Percentiles rank a stretch among this genome's conserved stretches.
phyloP scores from a whole-genome alignment of 2,797 vertebrate species.

The Lithobates sylvaticus region DNA sequence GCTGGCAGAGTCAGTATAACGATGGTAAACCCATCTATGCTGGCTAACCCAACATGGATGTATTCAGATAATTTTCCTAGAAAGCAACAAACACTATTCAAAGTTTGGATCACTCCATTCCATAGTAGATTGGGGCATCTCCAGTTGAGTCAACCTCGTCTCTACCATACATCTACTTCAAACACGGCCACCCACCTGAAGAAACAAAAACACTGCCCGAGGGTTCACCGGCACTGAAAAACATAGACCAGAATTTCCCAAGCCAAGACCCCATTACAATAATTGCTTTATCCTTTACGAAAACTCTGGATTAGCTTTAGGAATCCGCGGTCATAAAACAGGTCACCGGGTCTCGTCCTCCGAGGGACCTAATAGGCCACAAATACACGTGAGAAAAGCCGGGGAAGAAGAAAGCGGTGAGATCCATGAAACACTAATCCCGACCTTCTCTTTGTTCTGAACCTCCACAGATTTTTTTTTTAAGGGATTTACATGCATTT shows the following conservation, averaged over 20 bases:
- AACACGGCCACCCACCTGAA: too few relatives aligned
- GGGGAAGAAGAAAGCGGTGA: neutral
- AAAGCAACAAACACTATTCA: too few relatives aligned
- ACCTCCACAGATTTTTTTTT: neutral
- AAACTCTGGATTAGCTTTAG: neutral
- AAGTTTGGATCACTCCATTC: too few relatives aligned
- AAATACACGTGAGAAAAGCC: neutral
- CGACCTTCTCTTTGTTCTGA: constrained; percentile 30
- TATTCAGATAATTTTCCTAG: too few relatives aligned
- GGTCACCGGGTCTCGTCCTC: neutral
- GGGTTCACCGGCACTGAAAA: too few relatives aligned
- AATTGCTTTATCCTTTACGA: neutral
- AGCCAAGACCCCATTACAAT: neutral
- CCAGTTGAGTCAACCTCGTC: too few relatives aligned
- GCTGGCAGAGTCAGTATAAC: too few relatives aligned
- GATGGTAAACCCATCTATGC: too few relatives aligned
- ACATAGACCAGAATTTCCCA: neutral
- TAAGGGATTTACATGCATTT: neutral
- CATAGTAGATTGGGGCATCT: too few relatives aligned
- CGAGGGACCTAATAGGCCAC: neutral
- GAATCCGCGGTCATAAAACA: neutral
- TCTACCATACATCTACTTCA: too few relatives aligned
- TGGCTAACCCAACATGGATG: too few relatives aligned
- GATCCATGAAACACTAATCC: neutral
- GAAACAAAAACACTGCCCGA: too few relatives aligned